Percentiles rank a stretch among this genome's conserved stretches.
phyloP scores from a whole-genome alignment of 2,888 invertebrate genomes.

The Latrodectus hesperus region DNA sequence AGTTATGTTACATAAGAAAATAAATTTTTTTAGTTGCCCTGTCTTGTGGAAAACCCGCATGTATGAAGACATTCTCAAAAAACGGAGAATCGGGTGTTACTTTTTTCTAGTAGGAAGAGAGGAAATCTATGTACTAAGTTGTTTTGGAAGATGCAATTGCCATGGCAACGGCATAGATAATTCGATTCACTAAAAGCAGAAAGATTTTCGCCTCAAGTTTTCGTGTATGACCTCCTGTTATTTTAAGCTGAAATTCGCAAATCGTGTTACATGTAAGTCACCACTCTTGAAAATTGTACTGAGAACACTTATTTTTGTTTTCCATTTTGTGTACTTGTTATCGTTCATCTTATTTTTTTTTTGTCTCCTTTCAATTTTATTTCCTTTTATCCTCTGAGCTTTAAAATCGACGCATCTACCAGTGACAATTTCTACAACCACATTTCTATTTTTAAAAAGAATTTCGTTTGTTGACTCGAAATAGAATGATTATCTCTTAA shows the following conservation, averaged over 20 bases:
- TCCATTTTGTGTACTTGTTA: neutral
- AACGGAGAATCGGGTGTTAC: neutral
- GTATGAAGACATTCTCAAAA: too few species aligned
- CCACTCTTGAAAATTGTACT: neutral
- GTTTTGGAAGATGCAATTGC: neutral
- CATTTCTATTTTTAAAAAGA: too few species aligned
- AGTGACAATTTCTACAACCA: too few species aligned
- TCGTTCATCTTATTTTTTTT: neutral
- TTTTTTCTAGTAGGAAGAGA: neutral
- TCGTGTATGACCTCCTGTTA: neutral
- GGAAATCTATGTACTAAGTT: neutral
- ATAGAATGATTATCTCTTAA: neutral
- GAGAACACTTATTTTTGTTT: constrained; percentile 1
- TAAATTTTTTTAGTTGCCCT: too few species aligned
- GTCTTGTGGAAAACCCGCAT: too few species aligned
- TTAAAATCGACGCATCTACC: neutral
- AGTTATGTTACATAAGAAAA: too few species aligned
- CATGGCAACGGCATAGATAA: neutral
- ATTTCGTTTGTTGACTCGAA: too few species aligned
- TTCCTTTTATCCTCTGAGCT: neutral
- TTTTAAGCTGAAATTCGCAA: neutral
- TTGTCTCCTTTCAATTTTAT: neutral
- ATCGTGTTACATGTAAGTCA: neutral
- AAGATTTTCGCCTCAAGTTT: neutral
- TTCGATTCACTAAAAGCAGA: neutral